Base-by-base conservation (phyloP, 2,888 invertebrate species). In the Perdita meconis region DNA sequence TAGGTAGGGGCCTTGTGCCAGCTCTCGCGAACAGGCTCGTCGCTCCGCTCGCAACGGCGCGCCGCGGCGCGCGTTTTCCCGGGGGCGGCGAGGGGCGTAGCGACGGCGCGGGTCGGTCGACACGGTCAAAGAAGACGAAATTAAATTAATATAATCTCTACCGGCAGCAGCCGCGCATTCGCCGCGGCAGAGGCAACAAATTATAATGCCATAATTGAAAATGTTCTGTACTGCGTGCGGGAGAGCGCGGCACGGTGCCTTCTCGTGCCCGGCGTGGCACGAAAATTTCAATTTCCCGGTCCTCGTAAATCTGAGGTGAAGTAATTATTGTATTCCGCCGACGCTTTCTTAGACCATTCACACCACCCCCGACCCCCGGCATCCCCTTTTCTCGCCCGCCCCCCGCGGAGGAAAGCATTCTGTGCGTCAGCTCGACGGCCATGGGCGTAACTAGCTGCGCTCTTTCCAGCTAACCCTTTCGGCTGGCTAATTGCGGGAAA, bases 161-260 rank as follows among this genome's bases (percentile, higher is more conserved):
- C 80, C 61, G 78, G 80, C 82, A 77, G 79, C 80, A 80, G 73
- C 80, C 71, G 82, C 72, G 79, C 77, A 79, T 81, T 78, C 75
- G 75, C 80, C 81, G 66, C 71, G 81, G 81, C 78, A 87, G 86
- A 85, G 87, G 88, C 87, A 89, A 89, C 89, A 90, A 90, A 90
- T 91, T 91, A 90, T 90, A 90, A 90, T 89, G 88, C 89, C 88
- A 88, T 90, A 90, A 91, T 91, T 91, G 90, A 90, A 90, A 91
- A 90, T 89, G 90, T 89, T 91, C 88, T 86, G 84, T 84, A 83
- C 79, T 81, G 83, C 81, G 80, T 68, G 82, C 72, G 72, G 13
- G 82, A n/a, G n/a, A 75, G 78, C 56, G 65, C 73, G 57, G 67
- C 67, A 56, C 77, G 68, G 71, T 68, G 67, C 80, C 71, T 57